These are phyloP conservation scores for Trichonephila clavipes DNA, from an alignment of 1,140 invertebrate genomes.

Conservation along the genomic window DNA sequence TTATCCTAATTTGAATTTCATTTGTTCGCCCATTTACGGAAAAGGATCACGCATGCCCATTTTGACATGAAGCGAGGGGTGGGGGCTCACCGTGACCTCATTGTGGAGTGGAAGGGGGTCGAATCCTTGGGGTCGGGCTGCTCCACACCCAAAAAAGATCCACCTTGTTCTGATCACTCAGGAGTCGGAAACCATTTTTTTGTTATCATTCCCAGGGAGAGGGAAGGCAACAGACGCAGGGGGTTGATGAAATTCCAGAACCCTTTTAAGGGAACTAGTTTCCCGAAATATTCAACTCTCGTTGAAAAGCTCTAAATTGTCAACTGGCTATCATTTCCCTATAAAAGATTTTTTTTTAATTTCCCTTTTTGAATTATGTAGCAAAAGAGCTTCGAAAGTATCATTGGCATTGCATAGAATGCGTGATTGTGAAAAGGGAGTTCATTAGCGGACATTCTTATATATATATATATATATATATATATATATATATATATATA, in stretches of 20 bases:
- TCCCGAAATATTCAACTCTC: no score
- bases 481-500: no score
- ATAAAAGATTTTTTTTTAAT: no score
- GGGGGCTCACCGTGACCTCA: constrained; percentile 21
- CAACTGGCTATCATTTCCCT: no score
- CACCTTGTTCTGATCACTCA: not conserved
- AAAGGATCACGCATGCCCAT: not conserved
- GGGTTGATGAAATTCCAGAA: not conserved
- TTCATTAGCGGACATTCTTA: no score
- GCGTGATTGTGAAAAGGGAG: no score
- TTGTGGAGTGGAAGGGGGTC: not conserved
- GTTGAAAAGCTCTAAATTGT: not conserved
- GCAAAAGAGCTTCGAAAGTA: no score
- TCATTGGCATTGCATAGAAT: no score
- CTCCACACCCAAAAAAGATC: constrained; percentile 9
- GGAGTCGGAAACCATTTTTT: not conserved
- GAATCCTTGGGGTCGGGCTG: constrained; percentile 14
- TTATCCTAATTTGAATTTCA: no score
- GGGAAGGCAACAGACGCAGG: not conserved
- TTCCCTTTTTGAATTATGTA: no score
- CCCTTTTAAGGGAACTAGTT: not conserved
- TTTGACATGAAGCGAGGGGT: not conserved
- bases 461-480: no score
- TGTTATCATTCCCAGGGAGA: not conserved
- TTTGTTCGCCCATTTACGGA: not conserved